Conservation (phyloP, 1,140 invertebrate species). For the Penaeus japonicus region DNA sequence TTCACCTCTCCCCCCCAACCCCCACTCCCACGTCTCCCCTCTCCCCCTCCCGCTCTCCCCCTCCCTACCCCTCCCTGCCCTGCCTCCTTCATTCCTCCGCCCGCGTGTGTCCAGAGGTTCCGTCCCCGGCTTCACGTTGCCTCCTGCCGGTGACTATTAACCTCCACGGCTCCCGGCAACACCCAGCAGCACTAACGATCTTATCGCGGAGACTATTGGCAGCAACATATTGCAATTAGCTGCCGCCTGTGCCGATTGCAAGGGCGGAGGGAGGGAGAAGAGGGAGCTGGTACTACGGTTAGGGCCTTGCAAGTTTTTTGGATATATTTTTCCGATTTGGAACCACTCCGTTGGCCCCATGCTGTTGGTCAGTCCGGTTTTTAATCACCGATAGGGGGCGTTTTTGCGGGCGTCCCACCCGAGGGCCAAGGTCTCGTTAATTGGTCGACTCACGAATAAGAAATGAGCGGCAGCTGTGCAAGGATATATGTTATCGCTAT, state of each 20-base stretch:
- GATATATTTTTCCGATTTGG: too few species aligned
- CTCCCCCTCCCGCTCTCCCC: background rate
- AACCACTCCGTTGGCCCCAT: too few species aligned
- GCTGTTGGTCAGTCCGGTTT: too few species aligned
- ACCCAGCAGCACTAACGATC: slow-evolving; percentile 28
- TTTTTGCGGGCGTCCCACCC: too few species aligned
- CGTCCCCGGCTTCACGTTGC: slow-evolving; percentile 23
- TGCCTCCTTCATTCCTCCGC: background rate
- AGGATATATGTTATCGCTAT: too few species aligned
- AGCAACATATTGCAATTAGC: slow-evolving; percentile 55
- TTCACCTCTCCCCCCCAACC: background rate
- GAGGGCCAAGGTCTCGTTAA: too few species aligned
- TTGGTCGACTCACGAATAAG: too few species aligned
- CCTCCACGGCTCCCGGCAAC: slow-evolving; percentile 15
- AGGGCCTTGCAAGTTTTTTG: too few species aligned
- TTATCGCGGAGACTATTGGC: slow-evolving; percentile 43
- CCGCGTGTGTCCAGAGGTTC: background rate
- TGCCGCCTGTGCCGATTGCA: slow-evolving; percentile 10
- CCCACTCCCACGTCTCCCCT: background rate
- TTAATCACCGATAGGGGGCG: too few species aligned
- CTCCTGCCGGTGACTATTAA: slow-evolving; percentile 43
- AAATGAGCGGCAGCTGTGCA: too few species aligned
- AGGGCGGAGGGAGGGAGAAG: background rate
- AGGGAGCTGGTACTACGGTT: too few species aligned
- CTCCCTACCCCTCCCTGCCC: background rate